Evolutionary conservation across 2,113 vertebrate genomes (phyloP), one percentile per base, ranked within the genome.

Genomic region (Promerops cafer): DNA sequence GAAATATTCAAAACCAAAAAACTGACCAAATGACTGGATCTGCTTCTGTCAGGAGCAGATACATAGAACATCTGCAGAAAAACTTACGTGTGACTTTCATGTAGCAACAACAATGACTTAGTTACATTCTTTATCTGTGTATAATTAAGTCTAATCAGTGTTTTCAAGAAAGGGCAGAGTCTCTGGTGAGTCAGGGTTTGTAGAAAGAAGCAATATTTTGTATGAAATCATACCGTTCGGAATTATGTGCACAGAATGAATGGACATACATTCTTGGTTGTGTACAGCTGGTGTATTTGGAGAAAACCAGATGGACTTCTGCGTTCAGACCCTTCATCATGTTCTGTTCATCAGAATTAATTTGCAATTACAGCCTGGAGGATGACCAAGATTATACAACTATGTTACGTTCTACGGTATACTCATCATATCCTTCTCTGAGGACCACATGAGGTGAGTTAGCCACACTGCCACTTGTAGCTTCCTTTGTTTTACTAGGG

Each of bases 281-380:
- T 9, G 75, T 93, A 87, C 81, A 93, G 90, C 66, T 94, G 82
- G 70, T 89, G 42, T 68, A 71, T 94, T 84, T 91, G 87, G 56
- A 70, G 44, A 87, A 95, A 96, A 97, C 27, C 77, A 83, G 90
- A 90, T 82, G 90, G 91, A 89, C 35, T 87, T 91, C 65, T 82
- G 84, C 2, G 26, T 64, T 91, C 60, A 84, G 84, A 60, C 39
- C 35, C 39, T 94, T 95, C 47, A 64, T 78, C 60, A 47, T 3
- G 0, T 87, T 95, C 71, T 74, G 69, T 78, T 91, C 50, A 84
- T 78, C 60, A 75, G 69, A 93, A 91, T 94, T 89, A 84, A 84
- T 84, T 94, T 87, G 52, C 90, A 90, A 31, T 96, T 93, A 83
- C 70, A 93, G 30, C 72, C 57, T 33, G 39, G 61, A 93, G 45